Evolutionary conservation across 2,888 invertebrate genomes (phyloP).

Genomic region (Biston betularia): DNA sequence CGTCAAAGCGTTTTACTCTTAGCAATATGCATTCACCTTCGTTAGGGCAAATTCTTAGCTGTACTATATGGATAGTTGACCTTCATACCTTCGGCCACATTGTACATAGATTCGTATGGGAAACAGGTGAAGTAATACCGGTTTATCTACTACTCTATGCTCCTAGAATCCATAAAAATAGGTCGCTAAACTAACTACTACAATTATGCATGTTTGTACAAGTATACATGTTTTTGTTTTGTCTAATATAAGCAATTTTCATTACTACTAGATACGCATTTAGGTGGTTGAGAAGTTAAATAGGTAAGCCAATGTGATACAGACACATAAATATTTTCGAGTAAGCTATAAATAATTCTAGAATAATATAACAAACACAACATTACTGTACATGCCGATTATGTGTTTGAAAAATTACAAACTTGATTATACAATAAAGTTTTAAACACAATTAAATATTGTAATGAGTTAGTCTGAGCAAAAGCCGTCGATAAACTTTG

Average conservation of each 20-base stretch:
- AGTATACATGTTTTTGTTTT: not conserved
- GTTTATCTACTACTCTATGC: conserved; percentile 43
- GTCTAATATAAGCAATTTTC: too few relatives aligned
- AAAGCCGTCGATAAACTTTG: too few relatives aligned
- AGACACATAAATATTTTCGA: conserved; percentile 5
- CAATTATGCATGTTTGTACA: too few relatives aligned
- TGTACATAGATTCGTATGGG: conserved; percentile 48
- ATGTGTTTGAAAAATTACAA: not conserved
- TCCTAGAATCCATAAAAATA: conserved; percentile 15
- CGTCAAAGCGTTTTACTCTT: not conserved
- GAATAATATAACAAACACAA: not conserved
- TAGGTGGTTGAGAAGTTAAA: conserved; percentile 3
- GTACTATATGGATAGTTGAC: conserved; percentile 37
- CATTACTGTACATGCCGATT: not conserved
- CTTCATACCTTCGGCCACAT: conserved; percentile 37
- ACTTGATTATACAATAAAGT: not conserved
- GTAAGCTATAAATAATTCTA: not conserved
- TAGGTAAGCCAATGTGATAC: conserved; percentile 4
- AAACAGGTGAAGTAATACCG: conserved; percentile 61
- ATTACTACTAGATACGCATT: not conserved
- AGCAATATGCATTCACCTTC: conserved; percentile 23
- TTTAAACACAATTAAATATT: not conserved
- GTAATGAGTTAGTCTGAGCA: not conserved
- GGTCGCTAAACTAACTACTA: not conserved
- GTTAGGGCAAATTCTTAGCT: conserved; percentile 35